Conservation (phyloP, 2,113 vertebrate genomes). For the Silurus meridionalis region DNA sequence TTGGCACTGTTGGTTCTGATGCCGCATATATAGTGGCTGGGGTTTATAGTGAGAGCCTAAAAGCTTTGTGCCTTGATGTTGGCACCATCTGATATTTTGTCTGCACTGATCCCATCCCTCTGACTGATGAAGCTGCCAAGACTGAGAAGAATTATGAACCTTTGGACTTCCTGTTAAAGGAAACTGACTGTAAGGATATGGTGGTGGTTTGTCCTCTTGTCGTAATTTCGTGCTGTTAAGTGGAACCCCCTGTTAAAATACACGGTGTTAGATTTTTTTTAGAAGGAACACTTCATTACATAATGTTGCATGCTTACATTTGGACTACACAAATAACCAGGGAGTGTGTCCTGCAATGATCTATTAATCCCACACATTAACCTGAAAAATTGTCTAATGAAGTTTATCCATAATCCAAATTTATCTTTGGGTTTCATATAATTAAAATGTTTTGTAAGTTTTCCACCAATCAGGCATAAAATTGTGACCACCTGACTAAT, state of each 20-base stretch:
- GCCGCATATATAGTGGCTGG: constrained; percentile 28
- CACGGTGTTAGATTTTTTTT: neutral
- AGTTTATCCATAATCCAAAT: neutral
- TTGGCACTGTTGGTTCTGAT: constrained; percentile 34
- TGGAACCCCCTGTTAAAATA: constrained; percentile 33
- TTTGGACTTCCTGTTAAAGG: constrained; percentile 44
- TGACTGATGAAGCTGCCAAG: constrained; percentile 20
- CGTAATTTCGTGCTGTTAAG: constrained; percentile 72
- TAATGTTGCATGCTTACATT: neutral
- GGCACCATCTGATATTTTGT: constrained; percentile 42
- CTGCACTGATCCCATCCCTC: constrained; percentile 39
- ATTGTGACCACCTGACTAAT: too few relatives aligned
- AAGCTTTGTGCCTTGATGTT: constrained; percentile 19
- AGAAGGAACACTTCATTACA: neutral
- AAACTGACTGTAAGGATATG: constrained; percentile 70
- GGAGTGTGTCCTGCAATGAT: neutral
- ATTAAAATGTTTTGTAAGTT: too few relatives aligned
- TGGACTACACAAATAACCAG: neutral
- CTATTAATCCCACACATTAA: neutral
- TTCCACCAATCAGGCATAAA: too few relatives aligned
- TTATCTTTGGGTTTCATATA: neutral
- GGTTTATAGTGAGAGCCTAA: constrained; percentile 28
- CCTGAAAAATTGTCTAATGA: neutral
- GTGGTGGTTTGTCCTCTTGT: constrained; percentile 72
- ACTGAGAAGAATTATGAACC: constrained; percentile 53